Evolutionary conservation across 2,797 vertebrate species (phyloP).

Genomic region (Anabas testudineus): DNA sequence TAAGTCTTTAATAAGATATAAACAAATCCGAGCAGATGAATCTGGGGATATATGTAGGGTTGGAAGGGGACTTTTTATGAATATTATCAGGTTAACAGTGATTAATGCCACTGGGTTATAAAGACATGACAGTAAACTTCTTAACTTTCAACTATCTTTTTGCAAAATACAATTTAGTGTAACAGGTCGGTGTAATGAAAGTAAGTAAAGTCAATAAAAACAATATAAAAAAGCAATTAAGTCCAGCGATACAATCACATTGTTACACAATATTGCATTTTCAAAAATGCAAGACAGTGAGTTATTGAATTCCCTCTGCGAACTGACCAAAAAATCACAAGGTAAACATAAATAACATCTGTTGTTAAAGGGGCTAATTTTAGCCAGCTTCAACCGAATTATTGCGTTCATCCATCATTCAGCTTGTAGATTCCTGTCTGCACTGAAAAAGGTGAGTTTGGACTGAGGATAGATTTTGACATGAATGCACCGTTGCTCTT

Average conservation of each 20-base stretch:
- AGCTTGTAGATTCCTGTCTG: constrained; percentile 11
- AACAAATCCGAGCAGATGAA: constrained; percentile 62
- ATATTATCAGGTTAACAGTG: constrained; percentile 58
- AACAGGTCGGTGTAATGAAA: constrained; percentile 27
- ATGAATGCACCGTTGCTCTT: constrained; percentile 23
- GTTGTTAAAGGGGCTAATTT: constrained; percentile 29
- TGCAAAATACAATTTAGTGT: constrained; percentile 27
- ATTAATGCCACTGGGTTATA: constrained; percentile 50
- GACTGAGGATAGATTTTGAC: constrained; percentile 45
- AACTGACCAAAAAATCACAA: not conserved
- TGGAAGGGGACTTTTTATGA: constrained; percentile 58
- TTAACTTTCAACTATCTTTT: constrained; percentile 29
- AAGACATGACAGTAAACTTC: constrained; percentile 35
- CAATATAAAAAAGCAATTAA: constrained; percentile 33
- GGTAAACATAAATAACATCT: constrained; percentile 3
- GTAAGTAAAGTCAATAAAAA: constrained; percentile 45
- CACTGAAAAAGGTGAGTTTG: constrained; percentile 18
- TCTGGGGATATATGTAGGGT: constrained; percentile 50
- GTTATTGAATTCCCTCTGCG: constrained; percentile 16
- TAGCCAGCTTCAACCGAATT: constrained; percentile 23
- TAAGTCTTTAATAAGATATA: constrained; percentile 73
- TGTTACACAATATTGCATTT: constrained; percentile 30
- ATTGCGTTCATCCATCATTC: constrained; percentile 44
- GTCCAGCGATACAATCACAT: not conserved
- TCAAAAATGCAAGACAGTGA: constrained; percentile 17